A percentile compares a stretch with the other conserved stretches of the same genome.
Conservation (phyloP, 2,888 invertebrate genomes). For the Temnothorax ravouxi region DNA sequence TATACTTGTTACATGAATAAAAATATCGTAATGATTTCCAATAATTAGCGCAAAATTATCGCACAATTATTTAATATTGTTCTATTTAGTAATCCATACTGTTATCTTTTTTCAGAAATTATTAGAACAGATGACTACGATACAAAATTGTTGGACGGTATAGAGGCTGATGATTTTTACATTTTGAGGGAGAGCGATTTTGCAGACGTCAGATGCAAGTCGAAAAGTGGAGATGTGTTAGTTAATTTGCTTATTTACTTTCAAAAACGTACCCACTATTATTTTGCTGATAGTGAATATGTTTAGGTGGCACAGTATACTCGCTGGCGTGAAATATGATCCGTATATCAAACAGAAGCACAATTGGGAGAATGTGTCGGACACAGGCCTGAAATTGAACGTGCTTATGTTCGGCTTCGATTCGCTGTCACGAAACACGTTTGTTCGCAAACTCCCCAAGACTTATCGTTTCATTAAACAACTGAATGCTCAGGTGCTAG, state of each 20-base stretch:
- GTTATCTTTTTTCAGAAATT: constrained; percentile 89
- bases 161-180: constrained; percentile 88
- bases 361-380: constrained; percentile 87
- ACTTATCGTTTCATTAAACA: constrained; percentile 90
- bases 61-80: constrained; percentile 67
- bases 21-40: neutral
- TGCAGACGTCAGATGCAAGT: constrained; percentile 90
- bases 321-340: constrained; percentile 89
- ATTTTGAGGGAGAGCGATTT: constrained; percentile 90
- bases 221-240: constrained; percentile 86
- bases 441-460: constrained; percentile 92
- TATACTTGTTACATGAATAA: neutral
- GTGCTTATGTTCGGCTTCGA: constrained; percentile 96
- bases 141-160: constrained; percentile 87
- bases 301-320: constrained; percentile 89
- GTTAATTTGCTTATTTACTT: constrained; percentile 65
- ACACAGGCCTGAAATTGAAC: constrained; percentile 88
- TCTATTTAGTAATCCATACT: neutral
- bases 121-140: constrained; percentile 90
- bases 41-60: constrained; percentile 1
- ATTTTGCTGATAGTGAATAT: neutral
- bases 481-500: constrained; percentile 89
- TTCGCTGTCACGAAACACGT: constrained; percentile 94
- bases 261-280: neutral
- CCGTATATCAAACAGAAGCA: constrained; percentile 85